A percentile compares a stretch with the other conserved stretches of the same genome.
These are phyloP conservation scores for Argyresthia goedartella DNA, from an alignment of 2,888 invertebrate genomes.

Conservation along the genomic window DNA sequence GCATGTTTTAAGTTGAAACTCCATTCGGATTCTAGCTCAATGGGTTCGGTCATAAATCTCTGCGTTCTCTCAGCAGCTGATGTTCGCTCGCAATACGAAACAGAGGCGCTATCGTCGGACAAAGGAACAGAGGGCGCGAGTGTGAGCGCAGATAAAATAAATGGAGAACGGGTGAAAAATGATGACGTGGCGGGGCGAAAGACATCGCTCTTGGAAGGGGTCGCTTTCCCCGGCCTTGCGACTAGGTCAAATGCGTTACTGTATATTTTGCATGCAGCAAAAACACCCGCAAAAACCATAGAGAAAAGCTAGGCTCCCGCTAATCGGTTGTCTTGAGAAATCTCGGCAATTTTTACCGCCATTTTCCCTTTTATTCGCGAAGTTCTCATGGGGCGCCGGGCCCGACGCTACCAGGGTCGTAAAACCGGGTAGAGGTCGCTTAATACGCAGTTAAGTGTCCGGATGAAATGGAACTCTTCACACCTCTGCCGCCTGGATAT, in stretches of 20 bases:
- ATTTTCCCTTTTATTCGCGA: constrained; percentile 10
- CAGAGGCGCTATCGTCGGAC: constrained; percentile 17
- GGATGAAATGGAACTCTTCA: constrained; percentile 17
- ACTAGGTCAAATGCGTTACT: constrained; percentile 38
- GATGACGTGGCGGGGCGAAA: constrained; percentile 60
- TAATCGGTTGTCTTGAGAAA: constrained; percentile 3
- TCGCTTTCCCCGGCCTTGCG: constrained; percentile 25
- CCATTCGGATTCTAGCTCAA: constrained; percentile 50
- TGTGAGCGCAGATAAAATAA: constrained; percentile 64
- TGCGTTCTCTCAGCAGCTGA: constrained; percentile 57
- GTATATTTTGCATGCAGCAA: background rate
- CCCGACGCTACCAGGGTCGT: constrained; percentile 34
- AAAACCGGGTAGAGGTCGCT: constrained; percentile 36
- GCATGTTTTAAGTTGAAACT: constrained; percentile 38
- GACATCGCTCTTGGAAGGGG: constrained; percentile 46
- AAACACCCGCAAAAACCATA: background rate
- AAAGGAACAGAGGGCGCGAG: constrained; percentile 38
- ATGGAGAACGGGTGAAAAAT: constrained; percentile 67
- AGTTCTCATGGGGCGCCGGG: constrained; percentile 25
- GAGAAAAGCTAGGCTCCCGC: background rate
- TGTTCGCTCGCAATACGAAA: constrained; percentile 55
- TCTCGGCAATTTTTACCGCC: constrained; percentile 8
- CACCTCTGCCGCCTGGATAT: background rate
- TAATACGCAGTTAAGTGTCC: constrained; percentile 39
- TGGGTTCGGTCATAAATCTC: constrained; percentile 61